Percentiles rank a stretch among this genome's conserved stretches.
Evolutionary conservation across 1,140 invertebrate genomes (phyloP).

Genomic region (Popillia japonica): DNA sequence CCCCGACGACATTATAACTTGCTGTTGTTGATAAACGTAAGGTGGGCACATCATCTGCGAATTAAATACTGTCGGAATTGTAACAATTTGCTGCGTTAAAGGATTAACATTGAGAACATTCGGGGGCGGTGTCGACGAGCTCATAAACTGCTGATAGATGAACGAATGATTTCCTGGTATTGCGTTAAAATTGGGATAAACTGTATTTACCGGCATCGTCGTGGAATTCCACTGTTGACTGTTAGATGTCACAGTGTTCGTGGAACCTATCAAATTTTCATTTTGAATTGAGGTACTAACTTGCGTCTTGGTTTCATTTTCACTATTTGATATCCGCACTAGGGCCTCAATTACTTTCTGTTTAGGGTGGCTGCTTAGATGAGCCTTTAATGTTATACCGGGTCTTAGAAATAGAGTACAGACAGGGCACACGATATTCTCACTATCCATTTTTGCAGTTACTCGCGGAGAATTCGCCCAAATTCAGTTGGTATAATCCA

Average conservation of each 20-base stretch:
- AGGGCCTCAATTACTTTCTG: conserved; percentile 87
- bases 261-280: conserved; percentile 19
- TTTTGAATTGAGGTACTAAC: conserved; percentile 20
- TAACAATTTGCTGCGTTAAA: conserved; percentile 66
- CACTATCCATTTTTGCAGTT: conserved; percentile 50
- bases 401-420: conserved; percentile 82
- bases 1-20: conserved; percentile 64
- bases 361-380: conserved; percentile 85
- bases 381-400: conserved; percentile 79
- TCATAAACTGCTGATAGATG: conserved; percentile 68
- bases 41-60: conserved; percentile 66
- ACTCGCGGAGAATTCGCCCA: not conserved
- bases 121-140: conserved; percentile 61
- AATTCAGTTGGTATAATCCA: conserved; percentile 6
- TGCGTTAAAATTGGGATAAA: conserved; percentile 34
- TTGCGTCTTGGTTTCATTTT: conserved; percentile 18
- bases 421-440: conserved; percentile 73
- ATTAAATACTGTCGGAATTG: conserved; percentile 63
- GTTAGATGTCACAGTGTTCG: not conserved
- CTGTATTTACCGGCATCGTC: conserved; percentile 21
- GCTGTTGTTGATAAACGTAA: conserved; percentile 66
- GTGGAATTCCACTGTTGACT: not conserved
- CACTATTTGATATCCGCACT: conserved; percentile 61
- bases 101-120: conserved; percentile 54
- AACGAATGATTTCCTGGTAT: conserved; percentile 60